Conservation (phyloP, 2,113 vertebrate genomes). For the Phaethornis superciliosus region DNA sequence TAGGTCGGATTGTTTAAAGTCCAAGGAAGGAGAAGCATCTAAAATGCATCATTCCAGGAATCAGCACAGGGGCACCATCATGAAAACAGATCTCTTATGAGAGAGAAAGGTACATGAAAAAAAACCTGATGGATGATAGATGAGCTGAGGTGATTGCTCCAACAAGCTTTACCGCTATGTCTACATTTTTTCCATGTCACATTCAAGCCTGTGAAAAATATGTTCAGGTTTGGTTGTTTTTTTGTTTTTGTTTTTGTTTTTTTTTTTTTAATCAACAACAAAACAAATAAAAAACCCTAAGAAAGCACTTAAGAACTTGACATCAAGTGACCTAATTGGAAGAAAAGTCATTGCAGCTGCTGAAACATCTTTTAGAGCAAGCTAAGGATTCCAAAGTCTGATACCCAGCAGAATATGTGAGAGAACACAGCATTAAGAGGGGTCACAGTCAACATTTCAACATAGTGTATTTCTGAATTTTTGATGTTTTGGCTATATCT, state of each 20-base stretch:
- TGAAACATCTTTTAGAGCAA: neutral
- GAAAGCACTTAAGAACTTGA: neutral
- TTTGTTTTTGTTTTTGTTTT: too few species aligned
- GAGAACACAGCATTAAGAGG: neutral
- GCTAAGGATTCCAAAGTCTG: neutral
- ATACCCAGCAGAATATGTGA: neutral
- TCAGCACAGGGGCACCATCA: neutral
- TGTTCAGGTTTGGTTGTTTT: too few species aligned
- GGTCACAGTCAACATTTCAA: neutral
- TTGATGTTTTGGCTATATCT: fast-evolving
- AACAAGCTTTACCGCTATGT: neutral
- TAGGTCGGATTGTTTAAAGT: neutral
- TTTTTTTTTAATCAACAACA: too few species aligned
- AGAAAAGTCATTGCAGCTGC: neutral
- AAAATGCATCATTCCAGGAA: neutral
- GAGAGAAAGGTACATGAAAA: neutral
- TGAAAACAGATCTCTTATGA: neutral
- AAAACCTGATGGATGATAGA: neutral
- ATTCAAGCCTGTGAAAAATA: neutral
- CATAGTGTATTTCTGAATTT: neutral
- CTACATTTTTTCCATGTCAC: neutral
- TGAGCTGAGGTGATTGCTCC: neutral
- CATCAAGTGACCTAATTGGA: fast-evolving
- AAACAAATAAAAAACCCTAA: neutral
- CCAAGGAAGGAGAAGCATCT: neutral